phyloP scores from a whole-genome alignment of 2,113 vertebrate genomes.

The Ophiodon elongatus region DNA sequence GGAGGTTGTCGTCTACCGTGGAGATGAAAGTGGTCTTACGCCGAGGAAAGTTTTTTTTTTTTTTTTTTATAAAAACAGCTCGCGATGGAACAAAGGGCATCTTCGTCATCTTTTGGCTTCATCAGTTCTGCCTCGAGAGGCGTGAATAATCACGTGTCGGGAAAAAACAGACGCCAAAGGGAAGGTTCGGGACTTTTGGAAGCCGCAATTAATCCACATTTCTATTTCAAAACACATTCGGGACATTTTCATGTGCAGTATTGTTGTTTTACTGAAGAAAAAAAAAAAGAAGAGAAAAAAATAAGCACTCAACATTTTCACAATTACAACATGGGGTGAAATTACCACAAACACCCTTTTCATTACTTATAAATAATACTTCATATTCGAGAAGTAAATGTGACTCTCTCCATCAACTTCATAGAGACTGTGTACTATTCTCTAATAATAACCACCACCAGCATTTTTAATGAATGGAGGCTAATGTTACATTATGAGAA shows the following conservation, averaged over 20 bases:
- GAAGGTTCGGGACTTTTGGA: conserved; percentile 4
- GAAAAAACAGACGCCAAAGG: conserved; percentile 7
- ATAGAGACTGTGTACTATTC: background rate
- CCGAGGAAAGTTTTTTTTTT: conserved; percentile 5
- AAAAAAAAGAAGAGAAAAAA: conserved; percentile 9
- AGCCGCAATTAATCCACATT: conserved; percentile 18
- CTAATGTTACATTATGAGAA: conserved; percentile 3
- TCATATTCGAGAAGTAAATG: background rate
- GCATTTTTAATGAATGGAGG: background rate
- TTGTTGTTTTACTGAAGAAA: conserved; percentile 1
- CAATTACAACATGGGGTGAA: background rate
- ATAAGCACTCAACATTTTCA: background rate
- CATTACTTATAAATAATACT: background rate
- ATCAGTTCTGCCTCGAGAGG: conserved; percentile 7
- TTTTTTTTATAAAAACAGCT: conserved; percentile 43
- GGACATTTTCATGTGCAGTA: background rate
- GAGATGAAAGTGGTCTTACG: conserved; percentile 50
- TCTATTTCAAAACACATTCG: conserved; percentile 5
- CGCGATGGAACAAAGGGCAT: background rate
- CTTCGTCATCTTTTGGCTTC: conserved; percentile 21
- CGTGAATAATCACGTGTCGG: conserved; percentile 46
- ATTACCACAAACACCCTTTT: background rate
- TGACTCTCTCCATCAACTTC: background rate
- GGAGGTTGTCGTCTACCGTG: conserved; percentile 43
- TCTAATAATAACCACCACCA: background rate